Evolutionary conservation across 2,888 invertebrate species (phyloP).

Genomic region (Drosophila nr. medialis): DNA sequence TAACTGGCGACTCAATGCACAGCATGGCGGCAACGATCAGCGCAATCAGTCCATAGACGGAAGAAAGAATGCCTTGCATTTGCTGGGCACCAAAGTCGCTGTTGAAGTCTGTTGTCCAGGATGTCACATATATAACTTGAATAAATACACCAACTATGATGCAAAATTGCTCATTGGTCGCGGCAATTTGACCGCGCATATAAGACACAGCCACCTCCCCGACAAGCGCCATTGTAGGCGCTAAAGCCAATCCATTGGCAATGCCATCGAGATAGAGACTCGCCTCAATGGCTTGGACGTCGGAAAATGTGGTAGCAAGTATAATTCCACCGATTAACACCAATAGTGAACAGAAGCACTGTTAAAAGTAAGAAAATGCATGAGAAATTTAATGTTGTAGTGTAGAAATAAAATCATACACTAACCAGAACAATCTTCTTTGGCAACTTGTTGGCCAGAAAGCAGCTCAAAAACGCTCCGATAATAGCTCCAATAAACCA

Average conservation of each 20-base stretch:
- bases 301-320: constrained; percentile 34
- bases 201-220: constrained; percentile 72
- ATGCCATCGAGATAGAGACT: constrained; percentile 80
- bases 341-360: constrained; percentile 63
- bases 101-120: constrained; percentile 7
- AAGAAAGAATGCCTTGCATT: constrained; percentile 66
- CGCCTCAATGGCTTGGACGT: constrained; percentile 38
- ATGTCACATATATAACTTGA: constrained; percentile 57
- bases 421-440: constrained; percentile 76
- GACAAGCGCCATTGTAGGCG: constrained; percentile 70
- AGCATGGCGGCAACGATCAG: constrained; percentile 48
- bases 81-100: constrained; percentile 46
- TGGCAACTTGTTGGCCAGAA: constrained; percentile 60
- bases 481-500: constrained; percentile 82
- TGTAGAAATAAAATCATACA: neutral
- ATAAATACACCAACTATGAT: constrained; percentile 65
- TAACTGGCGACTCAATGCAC: constrained; percentile 78
- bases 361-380: neutral
- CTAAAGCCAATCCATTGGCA: constrained; percentile 77
- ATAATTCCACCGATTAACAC: constrained; percentile 74
- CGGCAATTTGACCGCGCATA: constrained; percentile 63
- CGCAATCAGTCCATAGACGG: constrained; percentile 61
- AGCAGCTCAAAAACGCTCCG: constrained; percentile 66
- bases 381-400: neutral
- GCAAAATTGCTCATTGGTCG: constrained; percentile 57